Percentiles rank a stretch among this genome's conserved stretches.
Conservation (phyloP, 2,888 invertebrate species). For the Teleiodes luculella region DNA sequence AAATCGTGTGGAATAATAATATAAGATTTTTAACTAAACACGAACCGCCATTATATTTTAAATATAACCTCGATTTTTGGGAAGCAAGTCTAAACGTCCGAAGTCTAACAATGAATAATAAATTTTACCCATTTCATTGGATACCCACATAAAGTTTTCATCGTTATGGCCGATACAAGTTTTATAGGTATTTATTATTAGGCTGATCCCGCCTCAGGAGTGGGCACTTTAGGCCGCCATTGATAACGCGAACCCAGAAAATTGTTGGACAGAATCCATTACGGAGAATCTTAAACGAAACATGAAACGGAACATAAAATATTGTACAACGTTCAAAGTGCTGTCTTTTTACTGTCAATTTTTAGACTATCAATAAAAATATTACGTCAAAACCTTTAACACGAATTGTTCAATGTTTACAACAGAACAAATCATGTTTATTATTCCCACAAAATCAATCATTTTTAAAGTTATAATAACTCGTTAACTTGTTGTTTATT, state of each 20-base stretch:
- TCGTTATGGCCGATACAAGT: conserved; percentile 40
- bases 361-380: too few relatives aligned
- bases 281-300: conserved; percentile 39
- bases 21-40: too few relatives aligned
- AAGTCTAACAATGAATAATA: conserved; percentile 31
- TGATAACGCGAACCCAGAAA: conserved; percentile 46
- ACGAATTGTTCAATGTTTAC: too few relatives aligned
- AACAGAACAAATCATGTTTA: too few relatives aligned
- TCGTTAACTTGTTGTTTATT: too few relatives aligned
- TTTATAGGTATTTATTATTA: conserved; percentile 59
- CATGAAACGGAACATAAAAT: neutral
- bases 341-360: neutral
- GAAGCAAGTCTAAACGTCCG: conserved; percentile 6
- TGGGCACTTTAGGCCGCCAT: conserved; percentile 44
- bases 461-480: too few relatives aligned
- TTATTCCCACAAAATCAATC: too few relatives aligned
- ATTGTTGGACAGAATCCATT: conserved; percentile 43
- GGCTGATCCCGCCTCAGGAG: conserved; percentile 40
- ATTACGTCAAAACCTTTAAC: too few relatives aligned
- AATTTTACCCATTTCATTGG: conserved; percentile 41
- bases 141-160: conserved; percentile 42
- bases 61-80: neutral
- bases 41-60: neutral
- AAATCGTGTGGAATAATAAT: too few relatives aligned
- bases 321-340: neutral